A percentile compares a stretch with the other conserved stretches of the same genome.
Conservation (phyloP, 1,140 invertebrate species). For the Drosophila paulistorum region DNA sequence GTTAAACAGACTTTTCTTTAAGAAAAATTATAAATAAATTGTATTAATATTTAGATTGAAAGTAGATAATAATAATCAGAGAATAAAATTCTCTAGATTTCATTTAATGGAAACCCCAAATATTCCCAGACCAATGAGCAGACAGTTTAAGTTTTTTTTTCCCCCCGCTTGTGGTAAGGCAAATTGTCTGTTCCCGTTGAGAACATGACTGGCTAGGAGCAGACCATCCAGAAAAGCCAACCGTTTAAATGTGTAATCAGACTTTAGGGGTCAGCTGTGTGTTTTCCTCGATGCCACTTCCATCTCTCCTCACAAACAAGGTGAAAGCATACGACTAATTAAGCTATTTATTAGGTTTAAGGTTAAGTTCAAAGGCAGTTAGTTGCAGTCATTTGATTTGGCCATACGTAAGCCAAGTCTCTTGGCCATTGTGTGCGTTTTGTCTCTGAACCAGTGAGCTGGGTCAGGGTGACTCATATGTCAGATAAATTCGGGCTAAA, state of each 20-base stretch:
- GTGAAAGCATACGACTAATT: constrained; percentile 55
- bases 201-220: background rate
- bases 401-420: constrained; percentile 10
- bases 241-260: constrained; percentile 57
- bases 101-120: background rate
- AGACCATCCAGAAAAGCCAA: constrained; percentile 18
- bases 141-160: background rate
- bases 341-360: constrained; percentile 67
- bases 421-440: constrained; percentile 12
- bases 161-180: background rate
- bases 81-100: no score
- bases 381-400: constrained; percentile 50
- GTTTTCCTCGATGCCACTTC: constrained; percentile 6
- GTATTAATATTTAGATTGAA: no score
- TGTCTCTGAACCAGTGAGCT: background rate
- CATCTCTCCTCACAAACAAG: constrained; percentile 31
- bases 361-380: constrained; percentile 61
- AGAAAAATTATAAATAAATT: no score
- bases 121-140: constrained; percentile 2
- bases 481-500: constrained; percentile 18
- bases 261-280: constrained; percentile 43
- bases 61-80: no score
- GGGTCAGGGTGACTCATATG: constrained; percentile 19
- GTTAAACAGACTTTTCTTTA: no score
- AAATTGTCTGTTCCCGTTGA: background rate